These are phyloP conservation scores for Centropyge bicolor DNA, from an alignment of 2,797 vertebrate species.

Conservation along the genomic window DNA sequence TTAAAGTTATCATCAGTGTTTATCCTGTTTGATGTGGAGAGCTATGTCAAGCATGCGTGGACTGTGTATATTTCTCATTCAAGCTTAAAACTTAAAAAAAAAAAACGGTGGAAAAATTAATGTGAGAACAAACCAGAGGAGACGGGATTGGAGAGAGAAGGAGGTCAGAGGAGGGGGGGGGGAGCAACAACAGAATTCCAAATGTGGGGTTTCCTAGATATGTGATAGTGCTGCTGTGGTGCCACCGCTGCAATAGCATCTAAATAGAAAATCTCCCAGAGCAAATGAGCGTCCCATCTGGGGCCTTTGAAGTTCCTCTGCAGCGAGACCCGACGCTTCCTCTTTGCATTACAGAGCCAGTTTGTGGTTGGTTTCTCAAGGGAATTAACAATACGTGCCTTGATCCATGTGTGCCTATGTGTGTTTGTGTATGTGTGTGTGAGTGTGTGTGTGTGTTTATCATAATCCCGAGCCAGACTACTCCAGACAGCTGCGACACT, in stretches of 20 bases:
- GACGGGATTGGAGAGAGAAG: conserved; percentile 24
- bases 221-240: conserved; percentile 64
- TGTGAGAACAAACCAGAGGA: conserved; percentile 8
- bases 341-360: conserved; percentile 82
- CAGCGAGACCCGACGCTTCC: conserved; percentile 81
- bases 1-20: conserved; percentile 60
- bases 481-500: conserved; percentile 16
- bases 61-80: conserved; percentile 56
- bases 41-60: conserved; percentile 56
- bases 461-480: conserved; percentile 32
- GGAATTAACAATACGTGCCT: conserved; percentile 82
- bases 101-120: conserved; percentile 27
- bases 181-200: conserved; percentile 22
- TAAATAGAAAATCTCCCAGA: conserved; percentile 83
- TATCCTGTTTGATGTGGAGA: conserved; percentile 72
- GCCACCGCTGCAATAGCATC: conserved; percentile 77
- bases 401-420: conserved; percentile 65
- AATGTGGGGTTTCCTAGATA: conserved; percentile 55
- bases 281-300: conserved; percentile 80
- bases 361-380: conserved; percentile 74
- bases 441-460: conserved; percentile 26
- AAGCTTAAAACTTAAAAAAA: conserved; percentile 27
- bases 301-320: conserved; percentile 83
- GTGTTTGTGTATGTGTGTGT: conserved; percentile 35
- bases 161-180: conserved; percentile 15